Conservation (phyloP, 2,113 vertebrate species). For the Myocastor coypus region DNA sequence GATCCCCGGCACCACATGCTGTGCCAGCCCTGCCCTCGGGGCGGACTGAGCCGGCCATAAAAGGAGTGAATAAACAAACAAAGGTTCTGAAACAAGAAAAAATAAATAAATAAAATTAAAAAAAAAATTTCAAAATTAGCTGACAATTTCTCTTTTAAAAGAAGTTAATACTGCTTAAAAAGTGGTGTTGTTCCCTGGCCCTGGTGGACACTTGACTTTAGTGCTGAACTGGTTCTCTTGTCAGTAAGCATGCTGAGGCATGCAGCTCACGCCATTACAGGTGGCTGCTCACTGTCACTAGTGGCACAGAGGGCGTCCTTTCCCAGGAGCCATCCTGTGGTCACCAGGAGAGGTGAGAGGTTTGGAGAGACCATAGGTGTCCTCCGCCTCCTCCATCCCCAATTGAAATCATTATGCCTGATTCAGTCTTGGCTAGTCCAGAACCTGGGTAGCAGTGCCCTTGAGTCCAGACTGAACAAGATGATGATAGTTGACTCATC, state of each 20-base stretch:
- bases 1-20: too few species aligned
- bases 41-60: too few species aligned
- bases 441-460: too few species aligned
- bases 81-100: too few species aligned
- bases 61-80: too few species aligned
- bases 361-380: background rate
- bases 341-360: background rate
- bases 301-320: background rate
- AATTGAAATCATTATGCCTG: background rate
- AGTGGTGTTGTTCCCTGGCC: background rate
- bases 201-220: background rate
- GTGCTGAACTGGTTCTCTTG: background rate
- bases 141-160: constrained; percentile 35
- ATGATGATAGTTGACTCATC: accelerated
- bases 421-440: background rate
- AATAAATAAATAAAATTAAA: too few species aligned
- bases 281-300: background rate
- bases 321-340: background rate
- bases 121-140: too few species aligned
- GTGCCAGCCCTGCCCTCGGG: too few species aligned
- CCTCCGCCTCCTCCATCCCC: background rate
- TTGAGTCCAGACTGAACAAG: background rate
- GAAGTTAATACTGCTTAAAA: background rate
- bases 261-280: background rate
- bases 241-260: background rate